These are phyloP conservation scores for Sebastes glaucus DNA, from an alignment of 2,797 vertebrate species.

Conservation along the genomic window DNA sequence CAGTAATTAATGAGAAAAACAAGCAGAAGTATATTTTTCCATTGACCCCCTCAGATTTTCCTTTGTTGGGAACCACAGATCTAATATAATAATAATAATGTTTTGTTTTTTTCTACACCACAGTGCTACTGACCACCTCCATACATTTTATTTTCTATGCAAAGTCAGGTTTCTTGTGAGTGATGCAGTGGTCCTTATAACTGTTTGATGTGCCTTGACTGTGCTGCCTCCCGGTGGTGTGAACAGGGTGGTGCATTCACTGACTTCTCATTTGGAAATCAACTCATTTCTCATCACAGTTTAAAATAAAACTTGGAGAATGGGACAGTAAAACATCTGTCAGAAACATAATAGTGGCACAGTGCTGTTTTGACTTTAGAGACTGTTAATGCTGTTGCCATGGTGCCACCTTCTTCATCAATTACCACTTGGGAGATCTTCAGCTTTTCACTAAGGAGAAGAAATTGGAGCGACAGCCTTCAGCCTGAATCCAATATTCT, in stretches of 20 bases:
- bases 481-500: background rate
- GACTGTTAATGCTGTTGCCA: background rate
- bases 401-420: background rate
- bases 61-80: background rate
- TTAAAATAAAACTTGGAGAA: background rate
- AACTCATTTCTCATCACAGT: background rate
- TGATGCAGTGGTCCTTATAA: conserved; percentile 7
- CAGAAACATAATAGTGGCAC: background rate
- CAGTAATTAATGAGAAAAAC: background rate
- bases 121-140: background rate
- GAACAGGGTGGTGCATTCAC: conserved; percentile 22
- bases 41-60: background rate
- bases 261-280: background rate
- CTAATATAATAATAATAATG: background rate
- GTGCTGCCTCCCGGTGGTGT: conserved; percentile 59
- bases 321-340: background rate
- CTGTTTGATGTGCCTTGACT: conserved; percentile 64
- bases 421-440: background rate
- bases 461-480: background rate
- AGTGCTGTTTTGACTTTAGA: background rate
- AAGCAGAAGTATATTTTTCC: background rate
- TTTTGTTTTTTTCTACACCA: background rate
- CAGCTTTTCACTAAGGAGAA: background rate
- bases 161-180: conserved; percentile 15
- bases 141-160: conserved; percentile 29